Conservation (phyloP, 2,888 invertebrate species). For the Eurytoma adleriae region DNA sequence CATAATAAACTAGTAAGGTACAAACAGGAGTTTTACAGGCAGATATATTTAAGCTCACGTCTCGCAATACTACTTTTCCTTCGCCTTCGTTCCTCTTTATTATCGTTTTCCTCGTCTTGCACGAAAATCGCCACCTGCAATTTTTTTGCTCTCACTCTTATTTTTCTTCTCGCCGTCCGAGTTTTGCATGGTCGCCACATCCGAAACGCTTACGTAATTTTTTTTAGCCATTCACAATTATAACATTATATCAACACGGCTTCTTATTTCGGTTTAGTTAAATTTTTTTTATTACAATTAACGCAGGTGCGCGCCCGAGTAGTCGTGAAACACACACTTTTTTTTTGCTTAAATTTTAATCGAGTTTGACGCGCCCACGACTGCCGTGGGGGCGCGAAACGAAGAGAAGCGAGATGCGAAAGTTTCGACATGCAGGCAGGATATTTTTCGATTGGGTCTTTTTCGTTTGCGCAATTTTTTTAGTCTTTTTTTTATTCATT, state of each 20-base stretch:
- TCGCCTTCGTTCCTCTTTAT: not conserved
- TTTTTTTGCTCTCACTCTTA: not conserved
- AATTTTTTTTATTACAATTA: conserved; percentile 12
- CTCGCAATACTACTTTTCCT: conserved; percentile 36
- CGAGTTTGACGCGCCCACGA: not conserved
- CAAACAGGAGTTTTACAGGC: conserved; percentile 70
- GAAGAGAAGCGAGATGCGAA: conserved; percentile 54
- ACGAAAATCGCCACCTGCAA: conserved; percentile 8
- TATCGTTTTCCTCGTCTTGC: conserved; percentile 17
- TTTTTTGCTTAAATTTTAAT: conserved; percentile 20
- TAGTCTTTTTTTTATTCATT: conserved; percentile 27
- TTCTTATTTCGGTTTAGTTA: not conserved
- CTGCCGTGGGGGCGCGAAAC: conserved; percentile 1
- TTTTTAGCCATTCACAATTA: not conserved
- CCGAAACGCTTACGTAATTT: not conserved
- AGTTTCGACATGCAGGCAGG: conserved; percentile 47
- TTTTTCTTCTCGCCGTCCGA: not conserved
- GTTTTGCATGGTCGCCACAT: not conserved
- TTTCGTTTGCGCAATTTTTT: conserved; percentile 30
- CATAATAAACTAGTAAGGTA: conserved; percentile 68
- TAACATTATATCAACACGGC: conserved; percentile 29
- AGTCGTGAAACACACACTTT: conserved; percentile 22
- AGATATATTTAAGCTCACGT: conserved; percentile 69
- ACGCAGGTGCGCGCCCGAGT: conserved; percentile 5
- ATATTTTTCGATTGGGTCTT: conserved; percentile 39